Percentiles rank a stretch among this genome's conserved stretches.
Conservation (phyloP, 2,113 vertebrate species). For the Oreochromis spilurus region DNA sequence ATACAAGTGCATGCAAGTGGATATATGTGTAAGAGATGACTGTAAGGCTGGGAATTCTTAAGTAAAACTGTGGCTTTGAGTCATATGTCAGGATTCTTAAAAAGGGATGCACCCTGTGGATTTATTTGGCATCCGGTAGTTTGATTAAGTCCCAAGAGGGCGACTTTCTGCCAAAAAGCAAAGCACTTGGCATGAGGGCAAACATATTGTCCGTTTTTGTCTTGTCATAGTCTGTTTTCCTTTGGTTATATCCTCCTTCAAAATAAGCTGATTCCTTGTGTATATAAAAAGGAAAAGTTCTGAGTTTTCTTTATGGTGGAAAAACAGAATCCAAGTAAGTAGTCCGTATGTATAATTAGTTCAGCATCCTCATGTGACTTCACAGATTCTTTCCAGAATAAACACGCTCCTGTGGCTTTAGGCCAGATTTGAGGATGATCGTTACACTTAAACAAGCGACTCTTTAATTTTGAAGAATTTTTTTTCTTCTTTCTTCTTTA, state of each 20-base stretch:
- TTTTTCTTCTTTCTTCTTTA: neutral
- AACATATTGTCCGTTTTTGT: neutral
- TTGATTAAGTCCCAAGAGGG: conserved; percentile 6
- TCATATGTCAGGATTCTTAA: neutral
- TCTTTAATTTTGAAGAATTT: neutral
- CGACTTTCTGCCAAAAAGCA: neutral
- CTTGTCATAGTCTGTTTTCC: neutral
- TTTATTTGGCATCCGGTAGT: conserved; percentile 32
- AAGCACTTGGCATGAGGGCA: neutral
- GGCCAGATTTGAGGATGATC: neutral
- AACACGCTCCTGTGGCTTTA: neutral
- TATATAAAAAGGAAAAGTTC: neutral
- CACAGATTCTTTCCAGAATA: neutral
- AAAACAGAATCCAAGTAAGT: neutral
- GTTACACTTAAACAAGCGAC: neutral
- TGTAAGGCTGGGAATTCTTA: conserved; percentile 15
- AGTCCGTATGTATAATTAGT: neutral
- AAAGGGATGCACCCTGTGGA: neutral
- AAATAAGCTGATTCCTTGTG: neutral
- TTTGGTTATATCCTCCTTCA: neutral
- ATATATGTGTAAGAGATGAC: neutral
- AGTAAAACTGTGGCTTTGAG: conserved; percentile 14
- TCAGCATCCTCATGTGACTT: conserved; percentile 17
- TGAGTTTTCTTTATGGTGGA: neutral
- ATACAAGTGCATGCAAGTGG: neutral